Conservation (phyloP, 2,113 vertebrate genomes). For the Regulus satrapa region DNA sequence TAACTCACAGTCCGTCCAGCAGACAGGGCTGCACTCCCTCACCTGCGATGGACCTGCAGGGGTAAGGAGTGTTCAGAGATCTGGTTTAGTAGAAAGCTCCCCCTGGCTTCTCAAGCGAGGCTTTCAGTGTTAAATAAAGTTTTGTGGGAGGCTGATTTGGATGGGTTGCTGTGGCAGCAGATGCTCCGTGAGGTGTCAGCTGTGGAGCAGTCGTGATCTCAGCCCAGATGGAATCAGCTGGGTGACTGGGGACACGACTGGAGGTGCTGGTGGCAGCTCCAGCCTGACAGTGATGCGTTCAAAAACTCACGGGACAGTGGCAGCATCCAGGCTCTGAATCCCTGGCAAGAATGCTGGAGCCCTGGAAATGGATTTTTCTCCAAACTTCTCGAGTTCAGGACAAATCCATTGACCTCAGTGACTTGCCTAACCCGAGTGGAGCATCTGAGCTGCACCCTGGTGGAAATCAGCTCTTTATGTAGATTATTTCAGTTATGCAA, state of each 20-base stretch:
- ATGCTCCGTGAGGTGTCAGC: not conserved
- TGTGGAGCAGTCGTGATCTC: not conserved
- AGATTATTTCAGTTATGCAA: not conserved
- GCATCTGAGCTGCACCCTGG: not conserved
- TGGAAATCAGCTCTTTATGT: not conserved
- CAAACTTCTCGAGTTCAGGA: not conserved
- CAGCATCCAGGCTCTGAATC: not conserved
- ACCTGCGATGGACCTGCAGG: not conserved
- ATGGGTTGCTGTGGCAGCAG: not conserved
- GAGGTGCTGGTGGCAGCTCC: not conserved
- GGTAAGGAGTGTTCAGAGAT: rapidly evolving
- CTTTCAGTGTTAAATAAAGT: not conserved
- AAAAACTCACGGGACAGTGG: not conserved
- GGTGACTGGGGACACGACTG: not conserved
- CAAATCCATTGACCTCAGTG: not conserved
- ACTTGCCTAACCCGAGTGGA: not conserved
- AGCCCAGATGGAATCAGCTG: not conserved
- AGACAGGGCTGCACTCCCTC: not conserved
- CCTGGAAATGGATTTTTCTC: not conserved
- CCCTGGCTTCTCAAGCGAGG: not conserved
- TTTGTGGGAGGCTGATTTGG: not conserved
- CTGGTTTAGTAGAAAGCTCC: rapidly evolving
- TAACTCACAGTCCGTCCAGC: not conserved
- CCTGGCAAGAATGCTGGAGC: not conserved
- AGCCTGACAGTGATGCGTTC: not conserved